Evolutionary conservation across 2,113 vertebrate species (phyloP).

Genomic region (Charina bottae): DNA sequence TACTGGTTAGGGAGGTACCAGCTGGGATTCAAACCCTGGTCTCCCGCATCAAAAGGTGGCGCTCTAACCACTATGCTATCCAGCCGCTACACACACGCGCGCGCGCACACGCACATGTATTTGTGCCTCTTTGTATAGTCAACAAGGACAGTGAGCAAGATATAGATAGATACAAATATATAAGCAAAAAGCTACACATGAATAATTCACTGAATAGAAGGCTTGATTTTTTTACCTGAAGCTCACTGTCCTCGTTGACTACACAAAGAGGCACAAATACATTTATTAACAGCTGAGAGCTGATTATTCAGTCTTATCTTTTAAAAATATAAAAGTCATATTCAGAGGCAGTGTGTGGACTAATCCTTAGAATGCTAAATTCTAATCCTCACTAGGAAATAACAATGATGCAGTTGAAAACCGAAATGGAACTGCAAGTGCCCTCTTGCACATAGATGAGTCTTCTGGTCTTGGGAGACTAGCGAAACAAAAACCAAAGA

Average conservation of each 20-base stretch:
- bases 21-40: too few species aligned
- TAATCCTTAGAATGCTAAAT: constrained; percentile 35
- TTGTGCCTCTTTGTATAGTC: not conserved
- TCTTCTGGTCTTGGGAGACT: constrained; percentile 88
- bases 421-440: constrained; percentile 93
- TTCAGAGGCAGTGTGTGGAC: not conserved
- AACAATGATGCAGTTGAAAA: constrained; percentile 91
- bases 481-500: constrained; percentile 90
- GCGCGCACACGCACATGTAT: not conserved
- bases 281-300: not conserved
- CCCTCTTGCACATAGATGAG: constrained; percentile 95
- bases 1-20: too few species aligned
- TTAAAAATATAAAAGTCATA: not conserved
- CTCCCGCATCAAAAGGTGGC: too few species aligned
- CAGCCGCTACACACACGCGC: too few species aligned
- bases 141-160: not conserved
- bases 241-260: not conserved
- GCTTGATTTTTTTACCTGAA: not conserved
- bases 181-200: not conserved
- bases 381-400: constrained; percentile 76
- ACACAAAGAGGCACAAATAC: not conserved
- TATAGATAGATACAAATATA: not conserved
- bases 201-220: not conserved
- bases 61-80: too few species aligned
- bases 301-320: not conserved